A percentile compares a stretch with the other conserved stretches of the same genome.
These are phyloP conservation scores for Porites cylindrica DNA, from an alignment of 92 coral and sea anemone genomes.

Conservation along the genomic window DNA sequence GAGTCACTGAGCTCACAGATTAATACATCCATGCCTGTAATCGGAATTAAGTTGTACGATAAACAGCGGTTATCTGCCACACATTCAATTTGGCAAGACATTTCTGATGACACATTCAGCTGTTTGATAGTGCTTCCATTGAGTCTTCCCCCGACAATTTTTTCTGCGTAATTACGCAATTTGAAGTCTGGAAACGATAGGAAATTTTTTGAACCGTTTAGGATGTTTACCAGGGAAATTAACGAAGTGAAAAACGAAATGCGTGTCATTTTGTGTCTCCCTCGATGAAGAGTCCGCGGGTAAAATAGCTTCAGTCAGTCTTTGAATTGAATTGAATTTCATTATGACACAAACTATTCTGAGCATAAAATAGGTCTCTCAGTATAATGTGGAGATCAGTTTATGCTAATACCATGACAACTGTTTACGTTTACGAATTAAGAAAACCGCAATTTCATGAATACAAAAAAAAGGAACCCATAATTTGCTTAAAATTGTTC, in stretches of 20 bases:
- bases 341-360: too few species aligned
- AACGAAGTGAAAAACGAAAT: not conserved
- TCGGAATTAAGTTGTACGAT: constrained; percentile 27
- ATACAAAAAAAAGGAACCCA: too few species aligned
- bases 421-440: too few species aligned
- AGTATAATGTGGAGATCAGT: too few species aligned
- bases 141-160: not conserved
- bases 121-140: constrained; percentile 2
- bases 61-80: constrained; percentile 11
- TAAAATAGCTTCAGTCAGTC: too few species aligned
- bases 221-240: not conserved
- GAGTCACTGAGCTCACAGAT: constrained; percentile 25
- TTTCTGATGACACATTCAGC: not conserved
- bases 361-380: too few species aligned
- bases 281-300: too few species aligned
- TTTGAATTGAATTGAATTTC: too few species aligned
- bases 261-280: not conserved
- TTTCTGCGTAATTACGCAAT: constrained; percentile 8
- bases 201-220: not conserved
- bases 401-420: too few species aligned
- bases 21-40: not conserved
- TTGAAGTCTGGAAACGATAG: not conserved
- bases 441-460: too few species aligned
- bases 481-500: too few species aligned
- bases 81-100: constrained; percentile 6